phyloP scores from a whole-genome alignment of 2,113 vertebrate species.

The Aix galericulata region DNA sequence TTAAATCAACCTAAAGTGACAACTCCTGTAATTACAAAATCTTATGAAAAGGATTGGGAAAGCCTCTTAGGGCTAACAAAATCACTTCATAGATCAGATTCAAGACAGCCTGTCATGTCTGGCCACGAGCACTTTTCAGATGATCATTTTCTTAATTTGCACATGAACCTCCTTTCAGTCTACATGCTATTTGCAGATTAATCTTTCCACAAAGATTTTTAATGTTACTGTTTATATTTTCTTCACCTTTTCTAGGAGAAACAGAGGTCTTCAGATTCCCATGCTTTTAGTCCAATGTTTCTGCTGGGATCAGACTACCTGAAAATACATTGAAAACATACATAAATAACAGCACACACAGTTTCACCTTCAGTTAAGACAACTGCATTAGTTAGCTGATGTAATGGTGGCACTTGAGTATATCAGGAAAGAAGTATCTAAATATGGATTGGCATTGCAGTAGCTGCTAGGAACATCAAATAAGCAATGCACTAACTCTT shows the following conservation, averaged over 20 bases:
- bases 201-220: background rate
- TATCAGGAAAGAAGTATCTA: background rate
- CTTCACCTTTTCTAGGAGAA: slow-evolving; percentile 32
- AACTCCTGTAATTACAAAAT: background rate
- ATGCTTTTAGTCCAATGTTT: background rate
- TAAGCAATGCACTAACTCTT: accelerated
- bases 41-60: background rate
- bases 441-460: background rate
- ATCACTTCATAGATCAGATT: background rate
- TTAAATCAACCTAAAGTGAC: background rate
- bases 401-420: background rate
- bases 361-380: background rate
- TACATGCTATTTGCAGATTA: background rate
- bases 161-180: background rate
- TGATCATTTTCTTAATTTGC: background rate
- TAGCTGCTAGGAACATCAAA: background rate
- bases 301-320: slow-evolving; percentile 15
- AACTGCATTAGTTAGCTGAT: background rate
- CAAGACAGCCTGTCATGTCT: background rate
- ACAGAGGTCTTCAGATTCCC: slow-evolving; percentile 24
- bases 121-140: background rate
- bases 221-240: background rate
- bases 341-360: background rate
- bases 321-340: background rate
- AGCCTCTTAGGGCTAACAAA: background rate